These are phyloP conservation scores for Papio anubis DNA, from an alignment of 2,113 vertebrate species.

Conservation along the genomic window DNA sequence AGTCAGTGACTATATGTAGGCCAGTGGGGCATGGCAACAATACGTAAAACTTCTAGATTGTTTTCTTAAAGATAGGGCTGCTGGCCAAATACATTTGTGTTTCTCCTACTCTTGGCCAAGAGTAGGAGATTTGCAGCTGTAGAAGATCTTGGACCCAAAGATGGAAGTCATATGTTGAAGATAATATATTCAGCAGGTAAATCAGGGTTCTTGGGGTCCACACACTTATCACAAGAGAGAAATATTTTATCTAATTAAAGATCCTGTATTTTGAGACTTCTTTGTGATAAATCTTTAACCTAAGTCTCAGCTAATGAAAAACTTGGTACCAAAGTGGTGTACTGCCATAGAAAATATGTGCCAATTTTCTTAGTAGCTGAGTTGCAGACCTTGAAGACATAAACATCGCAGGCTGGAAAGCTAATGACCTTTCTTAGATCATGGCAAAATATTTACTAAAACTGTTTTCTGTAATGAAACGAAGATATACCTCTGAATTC, in stretches of 20 bases:
- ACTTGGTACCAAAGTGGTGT: not conserved
- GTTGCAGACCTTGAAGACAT: not conserved
- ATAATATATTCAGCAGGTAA: not conserved
- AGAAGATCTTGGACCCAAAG: not conserved
- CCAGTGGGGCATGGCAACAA: not conserved
- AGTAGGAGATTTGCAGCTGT: not conserved
- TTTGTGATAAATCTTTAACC: not conserved
- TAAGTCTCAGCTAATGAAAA: not conserved
- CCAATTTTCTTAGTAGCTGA: not conserved
- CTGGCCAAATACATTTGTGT: not conserved
- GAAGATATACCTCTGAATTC: not conserved
- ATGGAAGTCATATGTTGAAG: not conserved
- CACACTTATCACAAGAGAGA: not conserved
- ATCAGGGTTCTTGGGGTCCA: not conserved
- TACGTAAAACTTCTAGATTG: not conserved
- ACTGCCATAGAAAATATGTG: not conserved
- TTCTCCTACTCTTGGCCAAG: not conserved
- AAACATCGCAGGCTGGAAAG: not conserved
- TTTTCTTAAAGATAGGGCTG: not conserved
- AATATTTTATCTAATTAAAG: not conserved
- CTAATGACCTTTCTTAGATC: not conserved
- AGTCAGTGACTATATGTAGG: not conserved
- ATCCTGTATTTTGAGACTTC: not conserved
- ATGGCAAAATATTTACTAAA: not conserved
- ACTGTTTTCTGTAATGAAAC: not conserved